Base-by-base conservation (phyloP, 2,888 invertebrate species). In the Pyrrhosoma nymphula region DNA sequence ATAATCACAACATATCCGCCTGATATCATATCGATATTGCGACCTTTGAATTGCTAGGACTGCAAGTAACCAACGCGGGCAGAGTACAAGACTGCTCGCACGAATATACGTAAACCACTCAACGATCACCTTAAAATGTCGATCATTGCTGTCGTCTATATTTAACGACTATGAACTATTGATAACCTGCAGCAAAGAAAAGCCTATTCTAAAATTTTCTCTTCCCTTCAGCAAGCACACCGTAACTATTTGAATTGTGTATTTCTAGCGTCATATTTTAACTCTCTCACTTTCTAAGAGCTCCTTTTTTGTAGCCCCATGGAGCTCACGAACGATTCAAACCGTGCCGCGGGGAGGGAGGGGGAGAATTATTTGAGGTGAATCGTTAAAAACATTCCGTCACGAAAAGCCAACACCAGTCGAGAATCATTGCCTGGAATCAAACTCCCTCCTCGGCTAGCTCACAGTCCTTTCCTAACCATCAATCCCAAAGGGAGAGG, bases 371-470 rank as follows among this genome's bases (percentile, higher is more conserved):
- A 69, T 26, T 69, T 69, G 35, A 82, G 16, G 35, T 18, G 82
- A 60, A 82, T 82, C 82, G 82, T 82, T 35, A 82, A 82, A 82
- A 35, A 82, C 16, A 82, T 82, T 82, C 35, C 82, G 14, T 82
- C 82, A 35, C 30, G 82, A 82, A 82, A 82, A 14, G 30, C 82
- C 35, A 35, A 35, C 82, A 82, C 30, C 0, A 82, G 10, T 82
- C 82, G 16, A 35, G n/a, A 82, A 6, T 35, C 35, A 82, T 82
- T 82, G 35, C 82, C 82, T 82, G 82, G 4, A 82, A 82, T 35
- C 30, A 0, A 82, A 35, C 14, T 35, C 82, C 35, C 35, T 35
- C 30, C 82, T 35, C 82, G 16, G 16, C 35, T 18, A 82, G 82
- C 35, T 16, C 30, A 14, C 30, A 16, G 82, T 35, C 30, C 35